Evolutionary conservation across 2,797 vertebrate species (phyloP), one percentile per base, ranked within the genome.

Genomic region (Hippocampus kuda): DNA sequence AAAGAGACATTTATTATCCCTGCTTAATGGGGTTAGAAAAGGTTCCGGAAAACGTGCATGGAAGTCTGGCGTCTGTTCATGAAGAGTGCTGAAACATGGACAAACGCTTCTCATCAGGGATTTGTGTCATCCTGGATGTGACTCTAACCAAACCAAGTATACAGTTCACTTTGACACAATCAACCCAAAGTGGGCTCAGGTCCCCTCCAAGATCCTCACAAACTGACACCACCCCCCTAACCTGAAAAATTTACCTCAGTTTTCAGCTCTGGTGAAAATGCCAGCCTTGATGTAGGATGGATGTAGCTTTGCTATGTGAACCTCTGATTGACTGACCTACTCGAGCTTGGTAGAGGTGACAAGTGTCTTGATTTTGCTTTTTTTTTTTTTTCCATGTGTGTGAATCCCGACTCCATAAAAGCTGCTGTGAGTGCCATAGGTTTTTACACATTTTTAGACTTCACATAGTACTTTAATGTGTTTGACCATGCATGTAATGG

Each of bases 401-500:
- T 92, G 90, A 92, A 91, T 92, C 92, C 70, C 90, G 89, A 85
- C 90, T 87, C 89, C 90, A 80, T 92, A 74, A 90, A 92, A 93
- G 94, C 95, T 97, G 91, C 90, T 85, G 85, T 77, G 83, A 83
- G 84, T 87, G 78, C 83, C 92, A 90, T 91, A 91, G 91, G 91
- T 92, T 92, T 94, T 95, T 26, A 98, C 94, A 97, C 94, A 95
- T 91, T 92, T 92, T 89, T 87, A 92, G 93, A 92, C 84, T 89
- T 93, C 89, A 91, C 78, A 81, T 94, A 92, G 90, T 92, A 89
- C 91, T 92, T 91, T 89, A 82, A 90, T 90, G 91, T 93, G 90
- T 95, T 94, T 91, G 93, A 93, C 90, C 91, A 91, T 96, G 94
- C 95, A 97, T 98, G 94, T 98, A 96, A 94, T 93, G 93, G 94